These are phyloP conservation scores for Entomyzon cyanotis DNA, from an alignment of 2,113 vertebrate genomes.

Conservation along the genomic window DNA sequence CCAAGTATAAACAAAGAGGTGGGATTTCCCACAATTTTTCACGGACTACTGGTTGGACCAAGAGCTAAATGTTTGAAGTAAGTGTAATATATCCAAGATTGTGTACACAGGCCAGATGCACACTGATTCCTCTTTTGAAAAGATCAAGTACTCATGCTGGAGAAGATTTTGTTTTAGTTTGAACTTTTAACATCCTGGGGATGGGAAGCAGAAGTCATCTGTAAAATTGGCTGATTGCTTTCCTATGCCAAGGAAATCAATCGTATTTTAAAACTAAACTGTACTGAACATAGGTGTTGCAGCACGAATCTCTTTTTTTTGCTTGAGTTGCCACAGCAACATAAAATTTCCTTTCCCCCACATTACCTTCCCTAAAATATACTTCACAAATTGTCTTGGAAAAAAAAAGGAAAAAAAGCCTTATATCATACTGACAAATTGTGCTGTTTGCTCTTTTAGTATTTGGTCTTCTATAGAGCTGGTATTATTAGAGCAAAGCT, in stretches of 20 bases:
- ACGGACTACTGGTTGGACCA: not conserved
- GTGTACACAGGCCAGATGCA: not conserved
- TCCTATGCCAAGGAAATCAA: not conserved
- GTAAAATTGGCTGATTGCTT: slow-evolving; percentile 26
- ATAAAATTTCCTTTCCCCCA: slow-evolving; percentile 35
- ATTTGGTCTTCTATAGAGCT: slow-evolving; percentile 24
- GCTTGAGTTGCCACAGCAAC: slow-evolving; percentile 70
- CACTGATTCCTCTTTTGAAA: not conserved
- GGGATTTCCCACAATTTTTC: not conserved
- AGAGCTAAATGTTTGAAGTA: not conserved
- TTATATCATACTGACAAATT: slow-evolving; percentile 12
- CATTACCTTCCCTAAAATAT: slow-evolving; percentile 54
- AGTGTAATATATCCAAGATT: not conserved
- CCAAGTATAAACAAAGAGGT: not conserved
- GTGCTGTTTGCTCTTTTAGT: slow-evolving; percentile 7
- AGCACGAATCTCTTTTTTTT: not conserved
- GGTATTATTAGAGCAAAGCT: not conserved
- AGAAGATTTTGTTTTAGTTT: slow-evolving; percentile 34
- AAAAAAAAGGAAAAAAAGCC: not conserved
- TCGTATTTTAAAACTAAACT: slow-evolving; percentile 59
- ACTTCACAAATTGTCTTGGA: slow-evolving; percentile 13
- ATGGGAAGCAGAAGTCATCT: slow-evolving; percentile 6
- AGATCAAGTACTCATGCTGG: not conserved
- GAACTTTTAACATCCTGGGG: not conserved
- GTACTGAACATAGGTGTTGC: slow-evolving; percentile 16